Base-by-base conservation (phyloP, 1,140 invertebrate species). In the Phthorimaea operculella region DNA sequence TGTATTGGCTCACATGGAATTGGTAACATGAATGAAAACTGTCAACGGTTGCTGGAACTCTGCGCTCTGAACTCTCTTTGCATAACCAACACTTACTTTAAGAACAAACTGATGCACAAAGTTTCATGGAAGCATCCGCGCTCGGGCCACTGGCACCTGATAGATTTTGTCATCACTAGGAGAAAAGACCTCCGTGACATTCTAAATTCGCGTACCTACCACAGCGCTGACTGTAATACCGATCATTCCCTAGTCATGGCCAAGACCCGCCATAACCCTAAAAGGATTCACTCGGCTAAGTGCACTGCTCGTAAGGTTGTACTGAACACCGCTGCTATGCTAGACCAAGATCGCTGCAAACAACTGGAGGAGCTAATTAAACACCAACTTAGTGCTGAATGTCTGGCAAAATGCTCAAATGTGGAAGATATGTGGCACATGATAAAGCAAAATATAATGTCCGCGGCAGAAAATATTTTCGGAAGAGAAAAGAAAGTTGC, bases 51-150 rank as follows among this genome's bases (percentile, higher is more conserved):
- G 7, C 14, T 61, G 15, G 59, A 61, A 33, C 49, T 61, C 12
- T 61, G 61, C 21, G 49, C 54, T 34, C 4, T 10, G 10, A 5
- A 54, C 12, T 33, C 34, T 3, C 11, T 62, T 14, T 59, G 60
- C 16, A 44, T 62, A 33, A 63, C 53, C 0, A 58, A 58, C 17
- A 54, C 51, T 1, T 59, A 50, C 45, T 63, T 63, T 15, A 59
- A 54, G 52, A 55, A 50, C 16, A 55, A 54, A 47, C 0, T 11
- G 3, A 3, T n/a, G 0, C 57, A 33, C 12, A 63, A 59, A 52
- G 61, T 59, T 0, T 64, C 62, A 7, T 64, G 58, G 62, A 64
- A 58, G 54, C 58, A 60, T 21, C 58, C 52, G 9, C 53, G 58
- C 0, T 64, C 62, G 0, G 57, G 57, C 6, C 59, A 59, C n/a